A percentile compares a stretch with the other conserved stretches of the same genome.
phyloP scores from a whole-genome alignment of 1,140 invertebrate species.

The Achatina immaculata region DNA sequence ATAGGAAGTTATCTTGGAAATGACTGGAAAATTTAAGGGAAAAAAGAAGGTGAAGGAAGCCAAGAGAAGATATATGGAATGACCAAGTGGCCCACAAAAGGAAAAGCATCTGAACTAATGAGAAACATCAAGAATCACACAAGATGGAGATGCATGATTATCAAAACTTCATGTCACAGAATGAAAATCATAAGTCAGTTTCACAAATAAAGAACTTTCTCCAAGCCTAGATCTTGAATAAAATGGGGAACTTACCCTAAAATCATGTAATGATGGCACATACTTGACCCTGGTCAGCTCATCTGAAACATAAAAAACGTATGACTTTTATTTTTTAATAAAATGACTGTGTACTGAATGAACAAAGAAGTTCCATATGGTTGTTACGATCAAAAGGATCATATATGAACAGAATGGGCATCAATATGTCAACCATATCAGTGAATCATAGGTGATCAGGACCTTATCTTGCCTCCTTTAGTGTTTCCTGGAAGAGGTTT shows the following conservation, averaged over 20 bases:
- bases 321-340: background rate
- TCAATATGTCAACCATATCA: too few species aligned
- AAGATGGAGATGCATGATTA: too few species aligned
- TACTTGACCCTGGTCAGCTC: constrained; percentile 56
- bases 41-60: too few species aligned
- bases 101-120: too few species aligned
- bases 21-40: too few species aligned
- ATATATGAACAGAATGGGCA: too few species aligned
- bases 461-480: too few species aligned
- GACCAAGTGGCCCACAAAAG: background rate
- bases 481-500: too few species aligned
- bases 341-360: background rate
- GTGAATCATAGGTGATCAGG: too few species aligned
- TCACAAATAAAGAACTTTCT: background rate
- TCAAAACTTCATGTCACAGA: background rate
- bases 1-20: background rate
- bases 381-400: background rate
- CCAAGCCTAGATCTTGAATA: constrained; percentile 22
- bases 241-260: constrained; percentile 53
- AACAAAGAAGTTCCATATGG: background rate
- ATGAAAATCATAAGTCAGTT: background rate
- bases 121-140: too few species aligned
- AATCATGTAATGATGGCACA: constrained; percentile 63
- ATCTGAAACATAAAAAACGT: constrained; percentile 52
- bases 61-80: background rate